phyloP scores from a whole-genome alignment of 92 coral and sea anemone species.

The Epizoanthus scotinus region DNA sequence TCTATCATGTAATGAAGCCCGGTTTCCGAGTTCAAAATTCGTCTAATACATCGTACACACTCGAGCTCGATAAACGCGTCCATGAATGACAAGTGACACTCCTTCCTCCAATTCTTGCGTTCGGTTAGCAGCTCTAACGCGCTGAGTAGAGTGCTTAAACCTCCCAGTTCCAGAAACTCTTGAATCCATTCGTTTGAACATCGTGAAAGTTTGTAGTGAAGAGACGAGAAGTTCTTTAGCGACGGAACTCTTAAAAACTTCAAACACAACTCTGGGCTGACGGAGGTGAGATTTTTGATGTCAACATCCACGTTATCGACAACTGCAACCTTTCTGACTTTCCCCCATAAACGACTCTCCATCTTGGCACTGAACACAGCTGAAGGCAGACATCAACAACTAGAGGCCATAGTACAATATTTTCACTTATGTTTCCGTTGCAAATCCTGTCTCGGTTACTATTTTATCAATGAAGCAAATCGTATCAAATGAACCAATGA shows the following conservation, averaged over 20 bases:
- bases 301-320: conserved; percentile 45
- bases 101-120: conserved; percentile 45
- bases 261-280: conserved; percentile 86
- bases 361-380: not conserved
- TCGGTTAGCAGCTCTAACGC: conserved; percentile 73
- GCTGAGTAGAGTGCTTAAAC: conserved; percentile 68
- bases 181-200: conserved; percentile 76
- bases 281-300: conserved; percentile 45
- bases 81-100: conserved; percentile 60
- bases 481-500: too few species aligned
- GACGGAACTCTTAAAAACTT: conserved; percentile 83
- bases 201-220: conserved; percentile 66
- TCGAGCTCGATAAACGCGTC: conserved; percentile 73
- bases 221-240: conserved; percentile 76
- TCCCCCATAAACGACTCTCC: conserved; percentile 8
- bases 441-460: too few species aligned
- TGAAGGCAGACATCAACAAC: too few species aligned
- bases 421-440: too few species aligned
- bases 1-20: conserved; percentile 63
- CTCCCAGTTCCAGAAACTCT: conserved; percentile 82
- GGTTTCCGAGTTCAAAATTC: conserved; percentile 78
- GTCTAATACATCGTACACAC: conserved; percentile 82
- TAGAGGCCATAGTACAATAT: too few species aligned
- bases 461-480: too few species aligned
- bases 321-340: conserved; percentile 29